Evolutionary conservation across 2,888 invertebrate genomes (phyloP).

Genomic region (Hemaris fuciformis): DNA sequence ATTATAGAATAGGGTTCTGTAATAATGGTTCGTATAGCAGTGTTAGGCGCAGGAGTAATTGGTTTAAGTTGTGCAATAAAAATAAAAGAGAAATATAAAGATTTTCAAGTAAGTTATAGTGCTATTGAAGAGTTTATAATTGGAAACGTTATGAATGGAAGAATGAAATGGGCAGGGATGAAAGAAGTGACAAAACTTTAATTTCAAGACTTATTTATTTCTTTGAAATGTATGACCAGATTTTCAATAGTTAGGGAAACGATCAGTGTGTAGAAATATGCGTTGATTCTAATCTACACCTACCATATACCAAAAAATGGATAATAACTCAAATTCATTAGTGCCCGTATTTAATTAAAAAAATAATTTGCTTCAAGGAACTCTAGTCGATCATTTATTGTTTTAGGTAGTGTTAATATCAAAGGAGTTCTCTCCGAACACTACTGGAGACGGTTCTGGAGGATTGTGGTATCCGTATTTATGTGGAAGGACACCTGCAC

Average conservation of each 20-base stretch:
- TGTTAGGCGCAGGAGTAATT: conserved; percentile 89
- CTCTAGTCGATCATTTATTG: neutral
- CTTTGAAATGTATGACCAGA: too few relatives aligned
- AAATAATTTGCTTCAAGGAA: too few relatives aligned
- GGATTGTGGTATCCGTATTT: conserved; percentile 89
- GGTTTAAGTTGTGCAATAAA: conserved; percentile 86
- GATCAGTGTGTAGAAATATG: too few relatives aligned
- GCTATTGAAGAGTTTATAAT: too few relatives aligned
- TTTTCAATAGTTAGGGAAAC: too few relatives aligned
- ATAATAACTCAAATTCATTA: too few relatives aligned
- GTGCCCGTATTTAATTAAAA: neutral
- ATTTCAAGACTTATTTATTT: too few relatives aligned
- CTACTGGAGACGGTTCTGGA: conserved; percentile 89
- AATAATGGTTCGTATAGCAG: conserved; percentile 72
- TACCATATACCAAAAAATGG: too few relatives aligned
- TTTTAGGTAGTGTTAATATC: conserved; percentile 83
- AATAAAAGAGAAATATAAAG: conserved; percentile 82
- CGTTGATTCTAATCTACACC: too few relatives aligned
- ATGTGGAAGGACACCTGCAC: conserved; percentile 77
- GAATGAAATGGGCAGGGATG: too few relatives aligned
- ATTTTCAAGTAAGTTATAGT: conserved; percentile 53
- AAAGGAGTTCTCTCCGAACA: conserved; percentile 85
- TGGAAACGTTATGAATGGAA: too few relatives aligned
- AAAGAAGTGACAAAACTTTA: too few relatives aligned
- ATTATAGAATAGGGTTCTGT: neutral